Evolutionary conservation across 2,113 vertebrate genomes (phyloP).

Genomic region (Bubo bubo): DNA sequence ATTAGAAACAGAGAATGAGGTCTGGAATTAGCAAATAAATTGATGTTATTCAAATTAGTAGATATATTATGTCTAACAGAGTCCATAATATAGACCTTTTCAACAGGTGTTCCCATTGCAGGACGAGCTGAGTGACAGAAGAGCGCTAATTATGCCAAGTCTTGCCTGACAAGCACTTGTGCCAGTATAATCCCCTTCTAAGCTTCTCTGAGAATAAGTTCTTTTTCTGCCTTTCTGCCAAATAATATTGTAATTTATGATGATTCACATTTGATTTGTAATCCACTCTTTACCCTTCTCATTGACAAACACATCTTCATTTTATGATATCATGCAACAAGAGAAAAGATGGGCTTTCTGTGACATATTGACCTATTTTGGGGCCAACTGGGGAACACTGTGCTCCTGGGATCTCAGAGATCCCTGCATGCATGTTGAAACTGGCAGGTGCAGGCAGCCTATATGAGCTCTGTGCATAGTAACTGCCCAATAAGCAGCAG

Average conservation of each 20-base stretch:
- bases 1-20: neutral
- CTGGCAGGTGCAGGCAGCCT: neutral
- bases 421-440: accelerated
- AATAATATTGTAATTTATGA: neutral
- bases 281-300: neutral
- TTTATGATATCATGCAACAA: neutral
- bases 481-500: neutral
- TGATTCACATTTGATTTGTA: neutral
- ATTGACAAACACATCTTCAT: neutral
- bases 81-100: neutral
- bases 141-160: neutral
- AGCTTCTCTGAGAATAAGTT: neutral
- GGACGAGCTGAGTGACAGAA: neutral
- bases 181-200: neutral
- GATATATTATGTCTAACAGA: neutral
- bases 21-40: neutral
- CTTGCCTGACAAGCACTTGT: neutral
- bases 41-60: neutral
- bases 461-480: neutral
- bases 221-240: neutral
- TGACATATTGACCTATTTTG: neutral
- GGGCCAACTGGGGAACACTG: accelerated
- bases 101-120: neutral
- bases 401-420: neutral
- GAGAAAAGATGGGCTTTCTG: neutral